Evolutionary conservation across 2,797 vertebrate species (phyloP).

Genomic region (Phalloptychus januarius): DNA sequence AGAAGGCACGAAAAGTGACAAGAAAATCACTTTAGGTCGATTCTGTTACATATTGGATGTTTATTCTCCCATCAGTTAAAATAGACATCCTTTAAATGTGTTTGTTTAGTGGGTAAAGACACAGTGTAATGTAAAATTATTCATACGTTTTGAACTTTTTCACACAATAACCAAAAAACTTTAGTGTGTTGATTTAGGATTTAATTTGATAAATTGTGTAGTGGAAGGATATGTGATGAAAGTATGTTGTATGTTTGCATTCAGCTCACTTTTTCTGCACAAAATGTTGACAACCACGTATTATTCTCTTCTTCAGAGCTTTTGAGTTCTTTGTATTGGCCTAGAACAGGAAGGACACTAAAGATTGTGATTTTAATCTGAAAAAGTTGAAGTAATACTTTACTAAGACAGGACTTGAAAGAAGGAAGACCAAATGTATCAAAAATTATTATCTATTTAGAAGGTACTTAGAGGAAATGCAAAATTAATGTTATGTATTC

Average conservation of each 20-base stretch:
- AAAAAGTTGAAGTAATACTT: background rate
- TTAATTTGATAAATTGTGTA: background rate
- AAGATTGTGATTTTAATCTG: background rate
- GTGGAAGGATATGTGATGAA: background rate
- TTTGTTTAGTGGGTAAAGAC: background rate
- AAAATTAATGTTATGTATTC: constrained; percentile 6
- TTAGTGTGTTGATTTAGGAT: background rate
- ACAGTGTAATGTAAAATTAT: background rate
- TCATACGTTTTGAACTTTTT: background rate
- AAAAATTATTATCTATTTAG: background rate
- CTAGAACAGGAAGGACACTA: background rate
- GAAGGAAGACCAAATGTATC: background rate
- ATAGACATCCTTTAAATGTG: constrained; percentile 5
- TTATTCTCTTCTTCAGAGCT: background rate
- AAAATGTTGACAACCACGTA: background rate
- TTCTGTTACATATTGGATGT: constrained; percentile 11
- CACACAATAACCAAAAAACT: background rate
- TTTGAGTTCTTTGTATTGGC: background rate
- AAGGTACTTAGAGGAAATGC: background rate
- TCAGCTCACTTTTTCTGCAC: background rate
- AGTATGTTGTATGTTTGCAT: background rate
- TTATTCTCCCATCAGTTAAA: constrained; percentile 15
- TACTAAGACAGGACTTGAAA: background rate
- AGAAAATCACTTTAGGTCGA: constrained; percentile 36
- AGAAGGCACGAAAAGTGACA: constrained; percentile 65